Percentiles rank a stretch among this genome's conserved stretches.
These are phyloP conservation scores for Baryphthengus martii DNA, from an alignment of 2,113 vertebrate genomes.

Conservation along the genomic window DNA sequence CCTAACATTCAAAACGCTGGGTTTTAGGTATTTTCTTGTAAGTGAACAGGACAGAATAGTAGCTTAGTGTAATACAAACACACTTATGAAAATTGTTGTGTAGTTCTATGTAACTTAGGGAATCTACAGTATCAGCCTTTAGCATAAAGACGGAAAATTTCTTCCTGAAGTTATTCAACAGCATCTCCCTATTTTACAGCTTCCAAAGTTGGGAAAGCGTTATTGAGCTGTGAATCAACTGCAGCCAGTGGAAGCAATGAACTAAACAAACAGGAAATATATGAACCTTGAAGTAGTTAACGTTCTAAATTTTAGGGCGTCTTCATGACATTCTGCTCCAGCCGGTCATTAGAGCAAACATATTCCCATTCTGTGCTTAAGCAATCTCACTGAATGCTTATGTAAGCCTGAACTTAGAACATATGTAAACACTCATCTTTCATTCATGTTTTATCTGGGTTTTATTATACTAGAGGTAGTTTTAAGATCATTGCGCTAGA, in stretches of 20 bases:
- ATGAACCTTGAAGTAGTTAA: background rate
- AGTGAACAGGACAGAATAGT: background rate
- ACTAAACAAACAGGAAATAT: background rate
- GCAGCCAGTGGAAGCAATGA: background rate
- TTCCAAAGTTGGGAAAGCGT: background rate
- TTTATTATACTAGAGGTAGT: background rate
- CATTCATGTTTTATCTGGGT: background rate
- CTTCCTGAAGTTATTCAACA: background rate
- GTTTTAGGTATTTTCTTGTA: background rate
- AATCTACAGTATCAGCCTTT: background rate
- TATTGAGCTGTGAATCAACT: background rate
- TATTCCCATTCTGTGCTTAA: background rate
- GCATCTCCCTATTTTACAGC: background rate
- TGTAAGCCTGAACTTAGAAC: background rate
- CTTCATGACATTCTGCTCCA: background rate
- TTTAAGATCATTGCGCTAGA: background rate
- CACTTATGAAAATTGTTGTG: background rate
- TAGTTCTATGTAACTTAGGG: background rate
- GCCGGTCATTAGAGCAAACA: background rate
- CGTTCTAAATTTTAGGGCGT: background rate
- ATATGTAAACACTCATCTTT: background rate
- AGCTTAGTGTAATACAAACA: background rate
- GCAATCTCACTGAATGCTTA: background rate
- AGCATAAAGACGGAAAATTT: background rate
- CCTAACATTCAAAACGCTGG: background rate